Conservation (phyloP, 92 coral and sea anemone species). For the Epizoanthus stellaris region DNA sequence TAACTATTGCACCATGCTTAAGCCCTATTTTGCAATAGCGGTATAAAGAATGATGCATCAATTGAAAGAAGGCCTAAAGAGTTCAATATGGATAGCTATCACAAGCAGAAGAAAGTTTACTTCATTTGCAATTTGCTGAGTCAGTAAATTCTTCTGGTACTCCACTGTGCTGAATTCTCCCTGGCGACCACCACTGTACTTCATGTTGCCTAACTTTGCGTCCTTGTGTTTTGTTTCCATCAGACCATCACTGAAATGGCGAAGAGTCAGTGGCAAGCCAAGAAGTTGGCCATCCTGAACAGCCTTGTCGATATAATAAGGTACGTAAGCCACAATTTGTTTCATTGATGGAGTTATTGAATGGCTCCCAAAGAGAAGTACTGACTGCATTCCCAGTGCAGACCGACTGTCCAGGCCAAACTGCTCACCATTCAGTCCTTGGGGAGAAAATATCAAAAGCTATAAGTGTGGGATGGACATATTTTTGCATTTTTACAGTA, state of each 20-base stretch:
- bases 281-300: slow-evolving; percentile 48
- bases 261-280: slow-evolving; percentile 59
- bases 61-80: too few species aligned
- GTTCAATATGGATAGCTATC: too few species aligned
- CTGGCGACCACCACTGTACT: slow-evolving; percentile 55
- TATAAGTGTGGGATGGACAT: too few species aligned
- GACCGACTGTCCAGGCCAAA: too few species aligned
- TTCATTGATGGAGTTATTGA: slow-evolving; percentile 51
- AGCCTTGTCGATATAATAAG: slow-evolving; percentile 53
- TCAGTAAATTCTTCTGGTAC: neutral
- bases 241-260: slow-evolving; percentile 45
- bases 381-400: too few species aligned
- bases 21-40: too few species aligned
- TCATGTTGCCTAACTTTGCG: slow-evolving; percentile 48
- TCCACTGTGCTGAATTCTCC: slow-evolving; percentile 18
- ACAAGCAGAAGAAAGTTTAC: too few species aligned
- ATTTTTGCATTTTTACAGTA: too few species aligned
- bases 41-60: too few species aligned
- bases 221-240: slow-evolving; percentile 59
- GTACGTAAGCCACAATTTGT: slow-evolving; percentile 40
- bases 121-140: neutral
- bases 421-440: too few species aligned
- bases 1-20: too few species aligned
- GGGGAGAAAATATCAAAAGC: too few species aligned
- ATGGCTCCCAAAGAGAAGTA: slow-evolving; percentile 44